Evolutionary conservation across 2,113 vertebrate species (phyloP).

Genomic region (Malurus melanocephalus): DNA sequence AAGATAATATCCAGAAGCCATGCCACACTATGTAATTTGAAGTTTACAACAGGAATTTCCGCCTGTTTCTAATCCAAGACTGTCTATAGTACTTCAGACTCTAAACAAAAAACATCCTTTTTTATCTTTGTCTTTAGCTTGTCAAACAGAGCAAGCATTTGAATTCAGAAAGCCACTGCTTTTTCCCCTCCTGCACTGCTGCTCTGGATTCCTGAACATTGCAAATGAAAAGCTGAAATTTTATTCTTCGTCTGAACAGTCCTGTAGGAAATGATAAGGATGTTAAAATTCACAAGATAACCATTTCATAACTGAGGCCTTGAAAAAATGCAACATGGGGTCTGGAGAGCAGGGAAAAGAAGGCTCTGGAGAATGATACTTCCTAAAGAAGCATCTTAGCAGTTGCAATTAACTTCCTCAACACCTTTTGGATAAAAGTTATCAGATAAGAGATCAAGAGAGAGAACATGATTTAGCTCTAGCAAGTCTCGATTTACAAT

Average conservation of each 20-base stretch:
- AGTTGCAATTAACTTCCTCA: conserved; percentile 4
- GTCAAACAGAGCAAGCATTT: not conserved
- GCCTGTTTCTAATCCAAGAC: not conserved
- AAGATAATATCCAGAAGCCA: not conserved
- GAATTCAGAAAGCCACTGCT: not conserved
- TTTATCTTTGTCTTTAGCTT: not conserved
- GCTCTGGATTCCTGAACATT: not conserved
- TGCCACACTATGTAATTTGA: not conserved
- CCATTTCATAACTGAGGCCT: not conserved
- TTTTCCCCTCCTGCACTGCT: not conserved
- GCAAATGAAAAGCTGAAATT: conserved; percentile 15
- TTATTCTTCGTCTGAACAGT: not conserved
- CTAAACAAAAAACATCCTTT: not conserved
- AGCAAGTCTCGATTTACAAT: conserved; percentile 20
- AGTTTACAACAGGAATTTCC: not conserved
- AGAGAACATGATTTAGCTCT: not conserved
- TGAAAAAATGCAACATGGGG: not conserved
- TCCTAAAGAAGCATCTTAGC: conserved; percentile 4
- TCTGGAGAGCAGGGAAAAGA: not conserved
- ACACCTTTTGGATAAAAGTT: conserved; percentile 21
- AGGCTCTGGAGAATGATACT: not conserved
- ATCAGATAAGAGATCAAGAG: not conserved
- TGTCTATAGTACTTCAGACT: not conserved
- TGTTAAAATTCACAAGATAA: conserved; percentile 15
- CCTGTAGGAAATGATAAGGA: not conserved